Percentiles rank a stretch among this genome's conserved stretches.
Evolutionary conservation across 1,140 invertebrate species (phyloP).

Genomic region (Tribolium madens): DNA sequence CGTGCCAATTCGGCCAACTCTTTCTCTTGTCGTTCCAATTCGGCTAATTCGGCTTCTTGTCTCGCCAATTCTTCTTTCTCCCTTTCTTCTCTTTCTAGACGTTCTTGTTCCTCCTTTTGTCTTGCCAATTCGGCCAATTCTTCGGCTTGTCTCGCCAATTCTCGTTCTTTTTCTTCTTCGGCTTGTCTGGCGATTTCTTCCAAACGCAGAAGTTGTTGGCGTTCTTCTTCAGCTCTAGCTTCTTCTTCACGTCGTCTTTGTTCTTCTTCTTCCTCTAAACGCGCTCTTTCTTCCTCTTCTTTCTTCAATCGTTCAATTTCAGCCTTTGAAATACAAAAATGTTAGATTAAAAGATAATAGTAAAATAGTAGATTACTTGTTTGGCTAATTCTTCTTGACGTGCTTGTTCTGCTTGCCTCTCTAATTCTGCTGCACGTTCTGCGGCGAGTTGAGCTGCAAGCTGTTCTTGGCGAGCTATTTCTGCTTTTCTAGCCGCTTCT

Average conservation of each 20-base stretch:
- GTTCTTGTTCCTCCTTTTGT: conserved; percentile 69
- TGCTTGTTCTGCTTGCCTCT: conserved; percentile 64
- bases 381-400: conserved; percentile 62
- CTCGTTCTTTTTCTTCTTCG: conserved; percentile 69
- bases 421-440: conserved; percentile 65
- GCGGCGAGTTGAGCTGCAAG: conserved; percentile 66
- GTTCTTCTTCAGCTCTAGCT: conserved; percentile 68
- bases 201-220: conserved; percentile 61
- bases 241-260: conserved; percentile 69
- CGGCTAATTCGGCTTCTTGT: conserved; percentile 72
- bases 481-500: conserved; percentile 62
- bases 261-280: conserved; percentile 68
- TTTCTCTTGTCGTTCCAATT: conserved; percentile 72
- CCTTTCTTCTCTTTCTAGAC: conserved; percentile 70
- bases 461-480: conserved; percentile 64
- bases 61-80: conserved; percentile 59
- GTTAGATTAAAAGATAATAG: background rate
- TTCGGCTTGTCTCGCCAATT: conserved; percentile 68
- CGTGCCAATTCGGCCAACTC: conserved; percentile 71
- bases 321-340: conserved; percentile 61
- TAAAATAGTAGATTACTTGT: conserved; percentile 54
- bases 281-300: conserved; percentile 67
- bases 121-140: conserved; percentile 66
- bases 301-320: conserved; percentile 61
- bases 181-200: conserved; percentile 70